phyloP scores from a whole-genome alignment of 2,888 invertebrate genomes.

The Apotomis capreana region DNA sequence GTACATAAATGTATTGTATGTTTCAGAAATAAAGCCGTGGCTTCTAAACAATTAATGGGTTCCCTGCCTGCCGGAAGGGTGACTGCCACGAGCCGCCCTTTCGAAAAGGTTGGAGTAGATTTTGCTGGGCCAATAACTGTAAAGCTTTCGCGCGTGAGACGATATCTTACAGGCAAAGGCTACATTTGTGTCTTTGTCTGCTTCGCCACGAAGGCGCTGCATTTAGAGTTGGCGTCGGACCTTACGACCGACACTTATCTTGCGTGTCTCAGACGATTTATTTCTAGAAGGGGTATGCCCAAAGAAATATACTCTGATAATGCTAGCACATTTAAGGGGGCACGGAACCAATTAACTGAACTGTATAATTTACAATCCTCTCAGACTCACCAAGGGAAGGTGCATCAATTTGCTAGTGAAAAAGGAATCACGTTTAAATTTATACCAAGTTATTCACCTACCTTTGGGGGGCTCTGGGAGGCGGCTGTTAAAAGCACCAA shows the following conservation, averaged over 20 bases:
- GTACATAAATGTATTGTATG: constrained; percentile 32
- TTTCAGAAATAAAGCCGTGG: constrained; percentile 31
- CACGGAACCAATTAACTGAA: constrained; percentile 31
- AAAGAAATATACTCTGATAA: constrained; percentile 39
- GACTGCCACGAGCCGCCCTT: neutral
- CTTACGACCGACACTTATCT: constrained; percentile 40
- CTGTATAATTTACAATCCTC: constrained; percentile 18
- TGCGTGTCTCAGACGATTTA: constrained; percentile 39
- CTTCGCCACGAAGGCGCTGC: constrained; percentile 34
- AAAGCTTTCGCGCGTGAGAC: neutral
- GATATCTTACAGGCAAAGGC: neutral
- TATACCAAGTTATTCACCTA: constrained; percentile 49
- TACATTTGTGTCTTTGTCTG: constrained; percentile 16
- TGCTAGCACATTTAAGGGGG: constrained; percentile 30
- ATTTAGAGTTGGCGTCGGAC: constrained; percentile 39
- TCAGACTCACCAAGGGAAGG: constrained; percentile 2
- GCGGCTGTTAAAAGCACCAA: constrained; percentile 49
- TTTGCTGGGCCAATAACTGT: neutral
- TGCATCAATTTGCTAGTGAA: constrained; percentile 8
- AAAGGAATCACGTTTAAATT: constrained; percentile 48
- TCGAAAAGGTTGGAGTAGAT: constrained; percentile 19
- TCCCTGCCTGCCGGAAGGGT: constrained; percentile 22
- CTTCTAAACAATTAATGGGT: constrained; percentile 35
- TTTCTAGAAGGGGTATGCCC: constrained; percentile 34
- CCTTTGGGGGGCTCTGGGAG: constrained; percentile 52